Evolutionary conservation across 2,797 vertebrate genomes (phyloP), one percentile per base, ranked within the genome.

Genomic region (Lithobates sylvaticus): DNA sequence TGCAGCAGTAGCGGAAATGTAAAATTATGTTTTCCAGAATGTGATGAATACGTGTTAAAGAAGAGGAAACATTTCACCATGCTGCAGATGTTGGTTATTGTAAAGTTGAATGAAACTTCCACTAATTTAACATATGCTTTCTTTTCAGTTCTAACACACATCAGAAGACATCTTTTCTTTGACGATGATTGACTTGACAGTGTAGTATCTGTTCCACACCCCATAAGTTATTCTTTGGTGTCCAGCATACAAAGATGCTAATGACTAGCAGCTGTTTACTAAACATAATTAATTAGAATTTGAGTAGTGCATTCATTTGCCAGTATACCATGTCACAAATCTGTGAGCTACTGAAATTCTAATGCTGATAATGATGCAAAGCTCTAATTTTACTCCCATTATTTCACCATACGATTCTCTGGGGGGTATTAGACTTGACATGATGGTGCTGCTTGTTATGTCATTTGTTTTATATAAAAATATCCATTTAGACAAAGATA

Each of bases 251-350:
- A 87, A 85, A 83, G 32, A 34, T 47, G 75, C 27, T 83, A 83
- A 83, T 83, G 80, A 78, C 75, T 78, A 73, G 71, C 80, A 87
- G 80, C 72, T 87, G 85, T 83, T 83, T 87, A 64, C 54, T 67
- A 81, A 81, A 34, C 50, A 75, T 36, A 64, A 74, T 75, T 75
- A 32, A 83, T 65, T 64, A 67, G 36, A 36, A 67, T 75, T 74
- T n/a, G 13, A 80, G 44, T 15, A 8, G 9, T 26, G 27, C n/a
- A 80, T 71, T 70, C 69, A 10, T 80, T 69, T 80, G 18, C 26
- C 29, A 58, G 69, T 80, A 54, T 27, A 58, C 44, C 69, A 21
- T 16, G 12, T 36, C n/a, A 67, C 2, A 78, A 78, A 78, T 67
- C 47, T 23, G 2, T 36, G 21, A 61, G 36, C 15, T 65, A 13